Conservation (phyloP, 2,797 vertebrate species). For the Anguilla obscura region DNA sequence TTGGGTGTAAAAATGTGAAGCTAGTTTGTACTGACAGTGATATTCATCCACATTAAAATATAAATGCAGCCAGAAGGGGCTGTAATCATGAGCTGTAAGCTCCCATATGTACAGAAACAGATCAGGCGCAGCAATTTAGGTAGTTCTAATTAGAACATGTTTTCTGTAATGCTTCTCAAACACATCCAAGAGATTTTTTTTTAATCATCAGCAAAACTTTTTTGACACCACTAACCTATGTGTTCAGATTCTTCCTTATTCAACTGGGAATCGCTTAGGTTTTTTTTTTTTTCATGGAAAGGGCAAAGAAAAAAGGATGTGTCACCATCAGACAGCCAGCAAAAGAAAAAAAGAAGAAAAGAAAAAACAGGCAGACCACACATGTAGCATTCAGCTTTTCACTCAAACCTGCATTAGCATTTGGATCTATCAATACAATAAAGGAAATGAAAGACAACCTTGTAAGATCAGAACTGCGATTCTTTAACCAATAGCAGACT, state of each 20-base stretch:
- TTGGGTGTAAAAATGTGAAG: not conserved
- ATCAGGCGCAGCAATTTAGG: not conserved
- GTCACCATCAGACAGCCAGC: not conserved
- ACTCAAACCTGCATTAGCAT: slow-evolving; percentile 24
- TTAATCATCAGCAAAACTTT: not conserved
- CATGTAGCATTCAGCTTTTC: not conserved
- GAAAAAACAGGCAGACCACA: not conserved
- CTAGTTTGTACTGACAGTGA: not conserved
- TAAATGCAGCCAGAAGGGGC: not conserved
- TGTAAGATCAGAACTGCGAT: slow-evolving; percentile 22
- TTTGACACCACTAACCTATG: not conserved
- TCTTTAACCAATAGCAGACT: slow-evolving; percentile 16
- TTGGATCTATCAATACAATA: not conserved
- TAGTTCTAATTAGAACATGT: not conserved
- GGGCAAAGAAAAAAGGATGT: not conserved
- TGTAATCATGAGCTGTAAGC: not conserved
- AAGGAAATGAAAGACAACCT: slow-evolving; percentile 23
- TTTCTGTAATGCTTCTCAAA: not conserved
- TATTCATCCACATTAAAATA: not conserved
- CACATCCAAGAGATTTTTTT: not conserved
- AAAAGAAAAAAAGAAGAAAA: not conserved
- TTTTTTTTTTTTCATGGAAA: not conserved
- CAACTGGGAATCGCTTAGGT: not conserved
- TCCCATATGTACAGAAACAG: not conserved
- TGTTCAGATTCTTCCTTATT: not conserved